A percentile compares a stretch with the other conserved stretches of the same genome.
Conservation (phyloP, 1,140 invertebrate genomes). For the Calliphora vicina region DNA sequence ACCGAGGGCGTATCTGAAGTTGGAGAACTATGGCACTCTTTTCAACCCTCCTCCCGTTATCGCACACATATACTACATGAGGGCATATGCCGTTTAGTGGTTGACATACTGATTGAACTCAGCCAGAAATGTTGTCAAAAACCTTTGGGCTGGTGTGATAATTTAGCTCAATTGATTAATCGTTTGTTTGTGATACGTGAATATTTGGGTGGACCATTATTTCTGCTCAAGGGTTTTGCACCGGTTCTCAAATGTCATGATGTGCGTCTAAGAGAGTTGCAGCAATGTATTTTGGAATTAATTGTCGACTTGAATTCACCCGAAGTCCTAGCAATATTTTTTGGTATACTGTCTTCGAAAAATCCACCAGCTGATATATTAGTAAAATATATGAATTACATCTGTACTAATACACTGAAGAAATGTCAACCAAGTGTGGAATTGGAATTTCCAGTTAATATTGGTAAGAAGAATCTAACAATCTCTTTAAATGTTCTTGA, state of each 20-base stretch:
- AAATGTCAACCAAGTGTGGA: slow-evolving; percentile 53
- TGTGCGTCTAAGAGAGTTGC: slow-evolving; percentile 52
- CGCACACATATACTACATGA: slow-evolving; percentile 56
- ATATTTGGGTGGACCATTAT: slow-evolving; percentile 55
- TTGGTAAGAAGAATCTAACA: slow-evolving; percentile 37
- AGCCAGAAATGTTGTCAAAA: slow-evolving; percentile 53
- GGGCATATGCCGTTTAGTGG: slow-evolving; percentile 56
- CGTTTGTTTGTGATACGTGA: slow-evolving; percentile 57
- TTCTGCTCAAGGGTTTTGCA: slow-evolving; percentile 54
- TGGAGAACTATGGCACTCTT: slow-evolving; percentile 51
- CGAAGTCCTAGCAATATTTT: slow-evolving; percentile 53
- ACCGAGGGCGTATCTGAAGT: slow-evolving; percentile 47
- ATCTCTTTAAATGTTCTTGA: not conserved
- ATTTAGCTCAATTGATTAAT: slow-evolving; percentile 55
- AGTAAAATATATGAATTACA: slow-evolving; percentile 55
- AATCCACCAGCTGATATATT: slow-evolving; percentile 57
- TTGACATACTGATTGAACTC: slow-evolving; percentile 58
- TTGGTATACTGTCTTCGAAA: slow-evolving; percentile 52
- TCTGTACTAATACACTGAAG: slow-evolving; percentile 46
- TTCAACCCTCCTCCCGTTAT: slow-evolving; percentile 57
- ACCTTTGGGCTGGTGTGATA: slow-evolving; percentile 56
- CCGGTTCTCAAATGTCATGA: slow-evolving; percentile 53
- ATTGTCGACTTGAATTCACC: slow-evolving; percentile 57
- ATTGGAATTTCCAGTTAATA: slow-evolving; percentile 55
- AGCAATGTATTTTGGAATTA: slow-evolving; percentile 57